Base-by-base conservation (phyloP, 1,140 invertebrate species). In the Orussus abietinus region DNA sequence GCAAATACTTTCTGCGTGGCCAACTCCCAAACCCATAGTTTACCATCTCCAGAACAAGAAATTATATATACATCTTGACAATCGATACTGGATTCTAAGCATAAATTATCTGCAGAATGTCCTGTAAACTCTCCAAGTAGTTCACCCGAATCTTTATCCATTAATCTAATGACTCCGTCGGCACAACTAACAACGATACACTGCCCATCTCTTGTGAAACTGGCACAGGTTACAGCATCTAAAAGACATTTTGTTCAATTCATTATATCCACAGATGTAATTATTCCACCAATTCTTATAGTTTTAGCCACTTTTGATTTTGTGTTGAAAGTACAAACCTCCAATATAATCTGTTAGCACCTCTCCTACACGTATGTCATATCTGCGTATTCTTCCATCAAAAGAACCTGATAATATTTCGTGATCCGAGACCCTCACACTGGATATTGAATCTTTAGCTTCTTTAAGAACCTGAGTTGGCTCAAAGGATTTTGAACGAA, bases 391-490 rank as follows among this genome's bases (percentile, higher is more conserved):
- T 60, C 83, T 85, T 32, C 86, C 82, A 72, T 99, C 96, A n/a
- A 93, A 80, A 5, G 92, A 97, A 12, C 84, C 84, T 1, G 90
- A 85, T 30, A 97, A 71, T 55, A 99, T 92, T 79, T 96, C 90
- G 75, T 94, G 81, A 70, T 92, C 84, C 14, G 87, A 88, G 11
- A 96, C 81, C 61, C 83, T 77, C 15, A 98, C 68, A 5, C 83
- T 85, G 6, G 90, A 95, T 28, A 98, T 86, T 53, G 87, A 86
- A 69, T 99, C 96, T 67, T 90, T 94, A 0, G 93, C 92, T 61
- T 98, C 92, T 65, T 85, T 84, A 53, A 97, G 74, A 21, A 83
- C 76, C 71, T 95, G 87, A 35, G 92, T 78, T 1, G 91, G 87
- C 39, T 88, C 84, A 33, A 81, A 72, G 25, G 77, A 79, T 50